Percentiles rank a stretch among this genome's conserved stretches.
These are phyloP conservation scores for Psittacara wagleri DNA, from an alignment of 2,113 vertebrate genomes.

Conservation along the genomic window DNA sequence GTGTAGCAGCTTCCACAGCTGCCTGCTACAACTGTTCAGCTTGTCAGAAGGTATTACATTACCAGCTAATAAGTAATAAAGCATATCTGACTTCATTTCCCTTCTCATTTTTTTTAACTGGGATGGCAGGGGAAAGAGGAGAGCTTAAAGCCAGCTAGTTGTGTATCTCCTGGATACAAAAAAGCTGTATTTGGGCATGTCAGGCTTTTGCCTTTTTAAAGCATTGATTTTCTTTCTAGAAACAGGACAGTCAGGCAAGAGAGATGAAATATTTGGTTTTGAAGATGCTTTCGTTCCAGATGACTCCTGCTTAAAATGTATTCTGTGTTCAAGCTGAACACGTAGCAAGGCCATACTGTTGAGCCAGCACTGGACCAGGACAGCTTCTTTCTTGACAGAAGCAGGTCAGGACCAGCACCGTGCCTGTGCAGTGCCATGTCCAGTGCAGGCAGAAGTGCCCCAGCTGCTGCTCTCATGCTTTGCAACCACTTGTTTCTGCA, in stretches of 20 bases:
- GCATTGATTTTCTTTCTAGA: background rate
- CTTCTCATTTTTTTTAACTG: background rate
- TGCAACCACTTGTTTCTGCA: background rate
- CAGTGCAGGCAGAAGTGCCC: background rate
- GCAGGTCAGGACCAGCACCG: background rate
- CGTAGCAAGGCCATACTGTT: accelerated
- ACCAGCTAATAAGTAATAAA: constrained; percentile 86
- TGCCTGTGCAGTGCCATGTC: background rate
- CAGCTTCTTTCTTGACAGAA: background rate
- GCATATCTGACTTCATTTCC: constrained; percentile 71
- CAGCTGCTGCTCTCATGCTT: background rate
- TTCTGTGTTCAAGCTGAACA: background rate
- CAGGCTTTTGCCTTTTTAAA: constrained; percentile 23
- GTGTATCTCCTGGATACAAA: background rate
- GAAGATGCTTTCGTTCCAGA: background rate
- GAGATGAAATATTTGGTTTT: background rate
- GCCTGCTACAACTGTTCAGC: constrained; percentile 80
- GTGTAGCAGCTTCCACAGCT: constrained; percentile 74
- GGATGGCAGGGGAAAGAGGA: background rate
- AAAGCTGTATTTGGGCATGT: background rate
- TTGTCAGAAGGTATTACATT: constrained; percentile 83
- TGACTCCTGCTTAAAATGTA: background rate
- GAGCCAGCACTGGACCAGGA: background rate
- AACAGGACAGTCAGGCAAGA: background rate
- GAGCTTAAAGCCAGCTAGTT: background rate